phyloP scores from a whole-genome alignment of 2,797 vertebrate genomes.

The Poecilia picta region DNA sequence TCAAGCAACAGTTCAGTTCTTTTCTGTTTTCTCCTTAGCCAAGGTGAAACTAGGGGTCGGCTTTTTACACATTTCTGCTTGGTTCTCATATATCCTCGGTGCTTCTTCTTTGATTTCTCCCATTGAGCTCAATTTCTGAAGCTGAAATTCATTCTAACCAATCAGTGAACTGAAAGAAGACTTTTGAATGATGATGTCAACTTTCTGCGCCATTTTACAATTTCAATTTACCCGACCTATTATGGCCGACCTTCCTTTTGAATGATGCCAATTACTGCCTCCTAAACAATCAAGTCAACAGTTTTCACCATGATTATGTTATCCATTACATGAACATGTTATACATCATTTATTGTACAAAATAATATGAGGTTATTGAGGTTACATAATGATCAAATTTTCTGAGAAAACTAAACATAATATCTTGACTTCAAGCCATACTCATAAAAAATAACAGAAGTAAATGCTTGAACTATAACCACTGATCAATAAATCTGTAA shows the following conservation, averaged over 20 bases:
- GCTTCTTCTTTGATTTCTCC: too few species aligned
- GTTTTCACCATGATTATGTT: background rate
- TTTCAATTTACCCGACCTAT: background rate
- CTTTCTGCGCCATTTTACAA: background rate
- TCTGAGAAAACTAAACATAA: background rate
- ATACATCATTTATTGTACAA: background rate
- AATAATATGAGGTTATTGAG: background rate
- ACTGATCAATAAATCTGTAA: background rate
- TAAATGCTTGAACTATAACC: background rate
- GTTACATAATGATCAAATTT: background rate
- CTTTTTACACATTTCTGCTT: too few species aligned
- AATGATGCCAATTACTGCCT: too few species aligned
- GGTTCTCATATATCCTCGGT: too few species aligned
- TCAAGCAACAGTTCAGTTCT: background rate
- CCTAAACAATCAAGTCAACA: background rate
- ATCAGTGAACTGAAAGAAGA: too few species aligned
- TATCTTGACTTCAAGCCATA: background rate
- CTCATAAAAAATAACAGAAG: background rate
- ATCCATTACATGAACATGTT: background rate
- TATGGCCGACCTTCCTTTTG: background rate
- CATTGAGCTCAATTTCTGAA: too few species aligned
- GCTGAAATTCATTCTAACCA: too few species aligned
- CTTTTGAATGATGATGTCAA: background rate
- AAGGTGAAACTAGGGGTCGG: background rate
- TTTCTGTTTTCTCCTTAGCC: background rate